Base-by-base conservation (phyloP, 64 coral and sea anemone genomes). In the Stylophora pistillata region DNA sequence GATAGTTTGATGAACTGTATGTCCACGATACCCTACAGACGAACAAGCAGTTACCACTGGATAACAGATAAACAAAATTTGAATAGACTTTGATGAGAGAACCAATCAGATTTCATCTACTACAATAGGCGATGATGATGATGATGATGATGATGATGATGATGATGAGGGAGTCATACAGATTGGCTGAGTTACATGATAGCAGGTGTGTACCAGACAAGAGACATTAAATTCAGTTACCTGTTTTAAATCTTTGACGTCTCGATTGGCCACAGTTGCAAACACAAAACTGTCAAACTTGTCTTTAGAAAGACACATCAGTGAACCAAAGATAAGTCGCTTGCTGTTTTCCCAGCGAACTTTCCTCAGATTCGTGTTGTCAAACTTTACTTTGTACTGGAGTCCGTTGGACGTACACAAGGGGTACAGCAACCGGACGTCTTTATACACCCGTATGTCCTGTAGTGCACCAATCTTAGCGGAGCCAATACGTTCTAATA, bases 331-430 rank as follows among this genome's bases (percentile, higher is more conserved):
- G 57, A 93, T 93, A 1, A 93, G 77, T 31, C 91, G 86, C 58
- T 93, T 93, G 77, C 91, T 93, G 86, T 93, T 93, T 28, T 93
- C 86, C 91, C 91, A 93, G 54, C 82, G 56, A 0, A 91, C 73
- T 62, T 65, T 1, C 37, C 53, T 91, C 1, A 91, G 30, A 15
- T 23, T 85, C n/a, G 82, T 69, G 34, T 55, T 84, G 34, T 91
- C 90, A 71, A 91, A 91, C 72, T 75, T 78, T 31, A 93, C 28
- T 41, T 56, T 89, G 70, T 93, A 88, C 0, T 47, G 76, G 9
- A 93, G 31, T 15, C 91, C 91, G 60, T 93, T 88, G 0, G 56
- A 66, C 10, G 85, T 88, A 29, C 87, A 93, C 16, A 89, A 0
- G 23, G 91, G 91, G 37, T 81, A 93, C 34, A 93, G 29, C 17